Percentiles rank a stretch among this genome's conserved stretches.
Conservation (phyloP, 1,140 invertebrate genomes). For the Papilio dardanus region DNA sequence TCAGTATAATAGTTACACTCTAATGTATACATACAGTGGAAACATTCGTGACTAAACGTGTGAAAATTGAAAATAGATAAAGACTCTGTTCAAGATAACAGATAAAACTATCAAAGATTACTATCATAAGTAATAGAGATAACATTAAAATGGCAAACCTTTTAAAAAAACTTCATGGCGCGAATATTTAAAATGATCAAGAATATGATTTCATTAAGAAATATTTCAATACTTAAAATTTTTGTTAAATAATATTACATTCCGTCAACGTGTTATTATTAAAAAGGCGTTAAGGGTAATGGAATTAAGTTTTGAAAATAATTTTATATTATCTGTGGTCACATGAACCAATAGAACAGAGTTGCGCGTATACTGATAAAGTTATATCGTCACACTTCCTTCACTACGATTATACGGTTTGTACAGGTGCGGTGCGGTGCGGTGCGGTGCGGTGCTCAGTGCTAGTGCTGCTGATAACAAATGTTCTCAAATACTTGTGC, state of each 20-base stretch:
- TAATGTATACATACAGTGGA: constrained; percentile 10
- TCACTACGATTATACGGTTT: constrained; percentile 68
- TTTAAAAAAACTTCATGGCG: constrained; percentile 1
- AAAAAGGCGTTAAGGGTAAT: background rate
- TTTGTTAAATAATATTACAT: background rate
- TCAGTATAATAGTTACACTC: background rate
- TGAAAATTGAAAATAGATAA: constrained; percentile 27
- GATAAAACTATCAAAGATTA: constrained; percentile 34
- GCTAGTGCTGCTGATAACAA: constrained; percentile 55
- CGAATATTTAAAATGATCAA: background rate
- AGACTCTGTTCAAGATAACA: constrained; percentile 10
- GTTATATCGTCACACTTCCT: constrained; percentile 60
- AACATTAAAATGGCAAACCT: background rate
- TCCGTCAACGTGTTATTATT: background rate
- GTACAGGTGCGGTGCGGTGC: constrained; percentile 67
- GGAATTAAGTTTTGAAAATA: constrained; percentile 30
- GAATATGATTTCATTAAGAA: background rate
- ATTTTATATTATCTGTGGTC: constrained; percentile 44
- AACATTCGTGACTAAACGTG: constrained; percentile 27
- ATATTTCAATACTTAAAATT: too few species aligned
- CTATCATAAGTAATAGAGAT: background rate
- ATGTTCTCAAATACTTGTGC: constrained; percentile 47
- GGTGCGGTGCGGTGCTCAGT: constrained; percentile 64
- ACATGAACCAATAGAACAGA: constrained; percentile 44
- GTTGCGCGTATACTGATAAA: constrained; percentile 54